Conservation (phyloP, 2,797 vertebrate species). For the Phataginus tetradactyla region DNA sequence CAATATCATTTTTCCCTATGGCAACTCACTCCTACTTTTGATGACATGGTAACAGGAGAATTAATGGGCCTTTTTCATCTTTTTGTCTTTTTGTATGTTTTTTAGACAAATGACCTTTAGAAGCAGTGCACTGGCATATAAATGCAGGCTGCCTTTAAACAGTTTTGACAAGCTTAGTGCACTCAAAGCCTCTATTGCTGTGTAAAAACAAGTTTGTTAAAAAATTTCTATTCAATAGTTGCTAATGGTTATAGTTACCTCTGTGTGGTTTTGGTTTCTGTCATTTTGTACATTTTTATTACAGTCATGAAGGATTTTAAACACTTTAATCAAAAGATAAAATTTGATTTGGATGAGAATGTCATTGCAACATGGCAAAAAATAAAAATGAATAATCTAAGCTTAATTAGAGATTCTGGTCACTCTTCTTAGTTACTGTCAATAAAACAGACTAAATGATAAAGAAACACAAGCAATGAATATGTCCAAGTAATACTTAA, state of each 20-base stretch:
- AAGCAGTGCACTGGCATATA: conserved; percentile 75
- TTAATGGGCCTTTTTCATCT: conserved; percentile 66
- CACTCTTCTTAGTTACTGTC: neutral
- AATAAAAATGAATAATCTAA: conserved; percentile 73
- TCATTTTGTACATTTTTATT: conserved; percentile 81
- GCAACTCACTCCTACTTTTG: conserved; percentile 21
- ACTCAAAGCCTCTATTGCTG: conserved; percentile 66
- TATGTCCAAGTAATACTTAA: neutral
- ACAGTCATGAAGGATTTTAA: conserved; percentile 78
- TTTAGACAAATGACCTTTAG: conserved; percentile 81
- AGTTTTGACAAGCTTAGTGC: conserved; percentile 76
- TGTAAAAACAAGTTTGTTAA: conserved; percentile 82
- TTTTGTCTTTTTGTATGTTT: conserved; percentile 63
- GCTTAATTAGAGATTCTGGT: conserved; percentile 63
- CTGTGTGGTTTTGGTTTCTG: conserved; percentile 77
- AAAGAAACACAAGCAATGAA: conserved; percentile 44
- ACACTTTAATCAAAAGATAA: conserved; percentile 69
- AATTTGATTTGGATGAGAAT: conserved; percentile 71
- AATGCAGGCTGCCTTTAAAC: conserved; percentile 79
- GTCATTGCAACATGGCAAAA: conserved; percentile 74
- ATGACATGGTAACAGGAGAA: conserved; percentile 68
- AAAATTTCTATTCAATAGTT: conserved; percentile 82
- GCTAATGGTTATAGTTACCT: conserved; percentile 81
- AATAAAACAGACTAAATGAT: neutral
- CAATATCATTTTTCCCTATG: neutral